phyloP scores from a whole-genome alignment of 2,888 invertebrate genomes.

The Tenodera sinensis region DNA sequence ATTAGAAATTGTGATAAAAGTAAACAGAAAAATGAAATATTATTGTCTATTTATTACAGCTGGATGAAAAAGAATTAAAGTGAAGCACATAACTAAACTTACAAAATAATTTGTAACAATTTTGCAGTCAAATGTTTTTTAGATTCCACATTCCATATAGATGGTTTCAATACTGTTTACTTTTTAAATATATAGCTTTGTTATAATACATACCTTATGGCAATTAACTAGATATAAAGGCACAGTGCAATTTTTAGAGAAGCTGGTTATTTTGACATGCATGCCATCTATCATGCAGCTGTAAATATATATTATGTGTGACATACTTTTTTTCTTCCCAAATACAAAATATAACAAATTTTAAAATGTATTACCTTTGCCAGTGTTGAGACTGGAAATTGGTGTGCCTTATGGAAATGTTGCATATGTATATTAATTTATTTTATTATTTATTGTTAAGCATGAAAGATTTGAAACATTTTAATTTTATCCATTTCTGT shows the following conservation, averaged over 20 bases:
- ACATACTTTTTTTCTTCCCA: background rate
- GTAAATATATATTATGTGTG: background rate
- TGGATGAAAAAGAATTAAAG: background rate
- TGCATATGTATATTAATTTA: background rate
- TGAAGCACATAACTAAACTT: background rate
- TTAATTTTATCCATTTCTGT: background rate
- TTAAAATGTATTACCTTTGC: background rate
- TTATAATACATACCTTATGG: background rate
- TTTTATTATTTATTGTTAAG: background rate
- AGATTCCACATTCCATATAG: background rate
- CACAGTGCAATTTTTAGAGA: background rate
- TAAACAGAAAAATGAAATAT: background rate
- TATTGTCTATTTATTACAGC: background rate
- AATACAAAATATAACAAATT: background rate
- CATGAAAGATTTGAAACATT: background rate
- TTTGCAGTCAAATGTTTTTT: background rate
- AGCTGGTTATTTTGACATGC: background rate
- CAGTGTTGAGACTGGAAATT: background rate
- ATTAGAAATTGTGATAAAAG: background rate
- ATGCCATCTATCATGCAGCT: background rate
- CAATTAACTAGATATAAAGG: background rate
- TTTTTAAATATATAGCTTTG: background rate
- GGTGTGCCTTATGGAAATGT: background rate
- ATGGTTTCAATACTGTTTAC: background rate
- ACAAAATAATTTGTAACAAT: no score